Percentiles rank a stretch among this genome's conserved stretches.
Conservation (phyloP, 2,797 vertebrate species). For the Sebastes steindachneri region DNA sequence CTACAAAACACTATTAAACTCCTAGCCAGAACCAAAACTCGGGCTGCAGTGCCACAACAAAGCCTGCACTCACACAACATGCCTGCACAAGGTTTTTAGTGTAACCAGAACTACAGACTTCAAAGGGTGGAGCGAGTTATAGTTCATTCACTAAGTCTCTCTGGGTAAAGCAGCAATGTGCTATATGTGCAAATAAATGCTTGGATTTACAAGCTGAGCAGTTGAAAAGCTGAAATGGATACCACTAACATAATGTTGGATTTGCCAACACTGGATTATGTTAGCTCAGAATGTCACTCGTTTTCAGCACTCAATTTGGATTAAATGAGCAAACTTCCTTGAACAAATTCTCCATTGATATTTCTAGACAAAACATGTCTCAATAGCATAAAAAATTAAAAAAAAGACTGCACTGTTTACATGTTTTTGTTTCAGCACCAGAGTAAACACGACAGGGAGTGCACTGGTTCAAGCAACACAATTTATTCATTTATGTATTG, state of each 20-base stretch:
- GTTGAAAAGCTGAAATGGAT: slow-evolving; percentile 64
- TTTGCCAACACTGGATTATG: slow-evolving; percentile 59
- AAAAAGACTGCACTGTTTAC: not conserved
- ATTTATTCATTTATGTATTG: not conserved
- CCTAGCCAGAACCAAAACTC: slow-evolving; percentile 48
- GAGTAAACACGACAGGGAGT: not conserved
- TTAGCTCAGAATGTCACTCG: slow-evolving; percentile 42
- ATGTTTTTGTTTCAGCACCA: slow-evolving; percentile 8
- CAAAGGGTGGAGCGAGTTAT: slow-evolving; percentile 51
- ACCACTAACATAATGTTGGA: slow-evolving; percentile 33
- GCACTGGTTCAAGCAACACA: not conserved
- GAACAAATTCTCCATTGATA: slow-evolving; percentile 48
- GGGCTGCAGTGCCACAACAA: slow-evolving; percentile 48
- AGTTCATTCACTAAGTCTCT: slow-evolving; percentile 51
- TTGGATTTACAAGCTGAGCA: slow-evolving; percentile 62
- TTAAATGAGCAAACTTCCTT: slow-evolving; percentile 49
- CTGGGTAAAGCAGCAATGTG: slow-evolving; percentile 30
- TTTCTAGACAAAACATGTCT: slow-evolving; percentile 17
- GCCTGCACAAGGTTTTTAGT: slow-evolving; percentile 64
- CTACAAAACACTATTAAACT: slow-evolving; percentile 51
- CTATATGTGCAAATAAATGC: slow-evolving; percentile 66
- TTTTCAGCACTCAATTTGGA: slow-evolving; percentile 40
- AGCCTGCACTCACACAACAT: slow-evolving; percentile 52
- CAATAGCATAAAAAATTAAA: not conserved
- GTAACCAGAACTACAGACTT: slow-evolving; percentile 64